Evolutionary conservation across 2,113 vertebrate species (phyloP).

Genomic region (Myrmecophaga tridactyla): DNA sequence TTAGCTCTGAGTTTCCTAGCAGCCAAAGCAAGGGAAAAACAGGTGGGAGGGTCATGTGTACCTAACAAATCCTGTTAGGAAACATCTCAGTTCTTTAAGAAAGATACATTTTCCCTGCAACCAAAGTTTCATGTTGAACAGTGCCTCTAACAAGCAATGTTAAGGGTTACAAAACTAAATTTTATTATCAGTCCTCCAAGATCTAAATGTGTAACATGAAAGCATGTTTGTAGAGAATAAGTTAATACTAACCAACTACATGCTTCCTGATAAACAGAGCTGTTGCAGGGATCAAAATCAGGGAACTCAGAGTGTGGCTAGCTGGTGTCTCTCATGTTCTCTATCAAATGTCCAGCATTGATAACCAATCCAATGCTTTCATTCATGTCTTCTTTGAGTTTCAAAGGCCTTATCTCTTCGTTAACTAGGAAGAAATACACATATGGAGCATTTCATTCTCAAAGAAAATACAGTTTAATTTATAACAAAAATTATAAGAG

Average conservation of each 20-base stretch:
- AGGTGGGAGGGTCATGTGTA: not conserved
- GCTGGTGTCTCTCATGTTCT: not conserved
- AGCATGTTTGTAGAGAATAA: not conserved
- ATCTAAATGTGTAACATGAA: not conserved
- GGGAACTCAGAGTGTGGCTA: not conserved
- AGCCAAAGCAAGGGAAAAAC: not conserved
- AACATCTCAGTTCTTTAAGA: not conserved
- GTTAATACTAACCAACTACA: not conserved
- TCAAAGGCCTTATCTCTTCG: not conserved
- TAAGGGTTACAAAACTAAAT: not conserved
- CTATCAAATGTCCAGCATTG: not conserved
- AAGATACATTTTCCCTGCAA: not conserved
- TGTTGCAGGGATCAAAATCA: not conserved
- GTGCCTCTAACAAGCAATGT: not conserved
- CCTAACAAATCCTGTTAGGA: not conserved
- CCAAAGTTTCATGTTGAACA: not conserved
- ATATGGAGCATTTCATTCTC: not conserved
- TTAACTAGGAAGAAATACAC: not conserved
- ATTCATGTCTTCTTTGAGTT: not conserved
- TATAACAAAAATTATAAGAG: not conserved
- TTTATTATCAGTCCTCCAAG: not conserved
- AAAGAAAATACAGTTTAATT: not conserved
- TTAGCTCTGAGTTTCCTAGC: conserved; percentile 1
- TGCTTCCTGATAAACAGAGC: not conserved
- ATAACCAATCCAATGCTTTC: not conserved